A percentile compares a stretch with the other conserved stretches of the same genome.
Evolutionary conservation across 2,113 vertebrate species (phyloP).

Genomic region (Macaca fascicularis): T2T-MFA8v1.1 NC_088387.1:70987501-70988000

Average conservation of each 20-base stretch:
- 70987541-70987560: background rate
- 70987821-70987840: background rate
- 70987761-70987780: constrained; percentile 27
- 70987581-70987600: background rate
- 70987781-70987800: background rate
- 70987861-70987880: background rate
- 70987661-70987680: background rate
- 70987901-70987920: constrained; percentile 10
- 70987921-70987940: constrained; percentile 30
- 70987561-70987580: background rate
- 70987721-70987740: constrained; percentile 62
- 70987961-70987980: background rate
- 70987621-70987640: background rate
- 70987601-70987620: background rate
- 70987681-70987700: constrained; percentile 22
- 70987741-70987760: constrained; percentile 26
- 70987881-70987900: background rate
- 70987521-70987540: background rate
- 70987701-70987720: constrained; percentile 26
- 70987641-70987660: background rate
- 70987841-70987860: background rate
- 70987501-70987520: constrained; percentile 3
- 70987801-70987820: background rate
- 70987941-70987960: background rate
- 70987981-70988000: constrained; percentile 43